phyloP scores from a whole-genome alignment of 2,113 vertebrate genomes.

The Mobula birostris region DNA sequence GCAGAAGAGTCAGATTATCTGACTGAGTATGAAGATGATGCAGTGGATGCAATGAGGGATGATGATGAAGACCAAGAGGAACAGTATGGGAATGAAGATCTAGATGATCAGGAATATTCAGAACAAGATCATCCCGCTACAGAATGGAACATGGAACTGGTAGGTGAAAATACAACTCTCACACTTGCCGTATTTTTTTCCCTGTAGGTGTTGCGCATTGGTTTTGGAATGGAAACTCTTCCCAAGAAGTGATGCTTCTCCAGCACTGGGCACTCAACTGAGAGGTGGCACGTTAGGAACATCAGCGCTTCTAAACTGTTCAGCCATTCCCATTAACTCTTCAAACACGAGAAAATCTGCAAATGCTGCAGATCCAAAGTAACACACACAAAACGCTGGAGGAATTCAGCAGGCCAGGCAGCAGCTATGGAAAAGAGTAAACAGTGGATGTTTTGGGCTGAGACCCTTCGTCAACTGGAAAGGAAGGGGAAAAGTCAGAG shows the following conservation, averaged over 20 bases:
- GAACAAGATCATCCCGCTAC: conserved; percentile 53
- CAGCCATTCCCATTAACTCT: background rate
- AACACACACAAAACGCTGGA: no score
- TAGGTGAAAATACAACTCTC: conserved; percentile 47
- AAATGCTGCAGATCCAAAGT: no score
- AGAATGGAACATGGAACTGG: conserved; percentile 60
- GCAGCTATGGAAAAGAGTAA: no score
- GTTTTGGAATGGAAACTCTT: background rate
- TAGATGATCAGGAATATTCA: conserved; percentile 38
- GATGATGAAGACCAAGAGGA: conserved; percentile 68
- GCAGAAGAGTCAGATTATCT: conserved; percentile 81
- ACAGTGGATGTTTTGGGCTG: no score
- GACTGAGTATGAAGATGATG: conserved; percentile 82
- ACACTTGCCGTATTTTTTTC: background rate
- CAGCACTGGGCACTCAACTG: background rate
- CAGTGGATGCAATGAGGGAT: conserved; percentile 64
- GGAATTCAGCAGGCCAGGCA: no score
- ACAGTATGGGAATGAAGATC: conserved; percentile 28
- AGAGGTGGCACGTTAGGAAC: background rate
- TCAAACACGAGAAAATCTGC: no score
- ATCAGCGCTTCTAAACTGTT: background rate
- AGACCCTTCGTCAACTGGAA: no score
- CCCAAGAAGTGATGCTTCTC: background rate
- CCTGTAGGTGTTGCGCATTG: background rate
- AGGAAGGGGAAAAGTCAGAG: no score